A percentile compares a stretch with the other conserved stretches of the same genome.
Evolutionary conservation across 35 echinoderm and acorn worm species (phyloP).

Genomic region (Heliocidaris erythrogramma): DNA sequence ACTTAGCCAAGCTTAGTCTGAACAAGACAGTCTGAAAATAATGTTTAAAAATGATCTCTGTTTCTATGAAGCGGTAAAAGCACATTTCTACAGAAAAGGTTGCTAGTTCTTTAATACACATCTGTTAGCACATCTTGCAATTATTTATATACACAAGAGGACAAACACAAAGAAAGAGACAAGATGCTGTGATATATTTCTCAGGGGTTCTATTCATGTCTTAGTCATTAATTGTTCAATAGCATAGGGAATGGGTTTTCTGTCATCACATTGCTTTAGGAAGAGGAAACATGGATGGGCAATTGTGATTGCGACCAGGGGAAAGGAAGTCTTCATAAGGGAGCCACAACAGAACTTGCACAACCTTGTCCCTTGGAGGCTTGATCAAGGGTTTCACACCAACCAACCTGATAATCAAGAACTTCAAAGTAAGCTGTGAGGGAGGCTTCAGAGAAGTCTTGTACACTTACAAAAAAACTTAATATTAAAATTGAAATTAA

Average conservation of each 20-base stretch:
- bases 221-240: background rate
- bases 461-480: no score
- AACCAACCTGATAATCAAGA: background rate
- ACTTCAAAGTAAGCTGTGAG: no score
- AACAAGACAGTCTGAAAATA: no score
- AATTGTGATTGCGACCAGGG: background rate
- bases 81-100: no score
- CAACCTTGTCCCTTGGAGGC: background rate
- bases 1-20: no score
- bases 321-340: background rate
- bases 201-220: background rate
- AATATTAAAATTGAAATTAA: no score
- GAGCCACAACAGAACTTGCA: background rate
- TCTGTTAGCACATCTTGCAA: no score
- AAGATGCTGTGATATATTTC: background rate
- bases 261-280: background rate
- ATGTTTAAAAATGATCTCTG: no score
- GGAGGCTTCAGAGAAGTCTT: no score
- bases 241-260: background rate
- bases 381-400: background rate
- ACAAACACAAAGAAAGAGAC: background rate
- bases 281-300: slow-evolving; percentile 8
- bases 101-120: no score
- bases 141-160: background rate
- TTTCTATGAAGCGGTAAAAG: no score